Percentiles rank a stretch among this genome's conserved stretches.
Evolutionary conservation across 92 coral and sea anemone species (phyloP).

Genomic region (Diadumene lineata): DNA sequence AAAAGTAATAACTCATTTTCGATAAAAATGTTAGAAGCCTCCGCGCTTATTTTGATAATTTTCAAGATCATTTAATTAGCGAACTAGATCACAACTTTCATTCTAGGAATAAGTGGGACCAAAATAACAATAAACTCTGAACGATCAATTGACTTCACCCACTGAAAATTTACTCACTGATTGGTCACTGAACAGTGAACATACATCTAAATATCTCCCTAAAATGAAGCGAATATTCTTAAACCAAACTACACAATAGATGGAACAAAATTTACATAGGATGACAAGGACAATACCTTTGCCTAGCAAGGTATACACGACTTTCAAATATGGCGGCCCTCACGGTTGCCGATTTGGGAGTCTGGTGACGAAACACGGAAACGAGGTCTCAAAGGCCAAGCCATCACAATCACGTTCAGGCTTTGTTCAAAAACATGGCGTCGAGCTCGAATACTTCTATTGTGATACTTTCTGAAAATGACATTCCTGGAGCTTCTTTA

Average conservation of each 20-base stretch:
- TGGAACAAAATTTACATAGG: too few species aligned
- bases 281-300: too few species aligned
- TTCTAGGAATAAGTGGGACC: slow-evolving; percentile 49
- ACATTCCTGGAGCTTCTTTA: slow-evolving; percentile 11
- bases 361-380: too few species aligned
- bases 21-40: slow-evolving; percentile 30
- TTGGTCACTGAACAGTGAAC: too few species aligned
- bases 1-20: background rate
- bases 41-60: slow-evolving; percentile 31
- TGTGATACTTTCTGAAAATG: slow-evolving; percentile 2
- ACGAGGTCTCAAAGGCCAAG: slow-evolving; percentile 2
- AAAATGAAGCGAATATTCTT: too few species aligned
- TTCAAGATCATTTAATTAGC: slow-evolving; percentile 34
- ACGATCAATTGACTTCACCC: background rate
- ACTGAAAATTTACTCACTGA: too few species aligned
- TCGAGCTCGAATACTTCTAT: background rate
- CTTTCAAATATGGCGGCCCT: too few species aligned
- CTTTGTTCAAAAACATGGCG: slow-evolving; percentile 11
- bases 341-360: too few species aligned
- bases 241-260: too few species aligned
- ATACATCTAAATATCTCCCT: too few species aligned
- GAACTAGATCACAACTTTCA: slow-evolving; percentile 34
- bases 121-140: slow-evolving; percentile 38
- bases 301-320: too few species aligned
- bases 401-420: too few species aligned